These are phyloP conservation scores for Upupa epops DNA, from an alignment of 2,113 vertebrate genomes.

Conservation along the genomic window DNA sequence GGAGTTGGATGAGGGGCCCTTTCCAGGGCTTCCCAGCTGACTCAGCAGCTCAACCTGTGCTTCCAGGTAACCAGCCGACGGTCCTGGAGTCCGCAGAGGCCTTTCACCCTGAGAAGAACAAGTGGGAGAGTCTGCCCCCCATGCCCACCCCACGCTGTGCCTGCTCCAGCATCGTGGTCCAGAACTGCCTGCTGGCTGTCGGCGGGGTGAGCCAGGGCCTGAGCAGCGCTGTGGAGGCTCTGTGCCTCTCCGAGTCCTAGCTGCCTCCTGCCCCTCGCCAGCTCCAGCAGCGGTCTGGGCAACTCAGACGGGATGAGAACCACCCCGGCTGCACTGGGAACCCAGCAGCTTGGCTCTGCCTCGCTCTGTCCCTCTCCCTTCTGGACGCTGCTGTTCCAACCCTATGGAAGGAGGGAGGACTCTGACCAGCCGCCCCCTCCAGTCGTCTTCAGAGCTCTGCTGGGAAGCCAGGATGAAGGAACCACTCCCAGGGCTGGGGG, in stretches of 20 bases:
- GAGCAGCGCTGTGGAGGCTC: slow-evolving; percentile 88
- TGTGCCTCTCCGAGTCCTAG: slow-evolving; percentile 84
- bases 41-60: neutral
- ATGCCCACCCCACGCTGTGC: slow-evolving; percentile 94
- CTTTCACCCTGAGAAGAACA: slow-evolving; percentile 89
- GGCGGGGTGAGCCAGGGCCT: slow-evolving; percentile 95
- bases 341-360: neutral
- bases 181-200: slow-evolving; percentile 89
- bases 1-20: neutral
- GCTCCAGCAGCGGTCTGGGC: neutral
- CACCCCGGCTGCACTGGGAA: neutral
- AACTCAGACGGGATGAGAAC: neutral
- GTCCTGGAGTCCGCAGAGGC: slow-evolving; percentile 91
- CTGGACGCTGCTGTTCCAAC: fast-evolving
- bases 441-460: fast-evolving
- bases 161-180: slow-evolving; percentile 87
- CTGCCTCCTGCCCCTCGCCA: neutral
- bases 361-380: neutral
- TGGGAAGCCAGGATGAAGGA: neutral
- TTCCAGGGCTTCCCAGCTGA: neutral
- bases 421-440: neutral
- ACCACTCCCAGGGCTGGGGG: neutral
- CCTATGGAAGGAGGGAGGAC: neutral
- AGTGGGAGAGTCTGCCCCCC: slow-evolving; percentile 89
- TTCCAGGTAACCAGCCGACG: slow-evolving; percentile 89